These are phyloP conservation scores for Pollenia angustigena DNA, from an alignment of 2,888 invertebrate species.

Conservation along the genomic window DNA sequence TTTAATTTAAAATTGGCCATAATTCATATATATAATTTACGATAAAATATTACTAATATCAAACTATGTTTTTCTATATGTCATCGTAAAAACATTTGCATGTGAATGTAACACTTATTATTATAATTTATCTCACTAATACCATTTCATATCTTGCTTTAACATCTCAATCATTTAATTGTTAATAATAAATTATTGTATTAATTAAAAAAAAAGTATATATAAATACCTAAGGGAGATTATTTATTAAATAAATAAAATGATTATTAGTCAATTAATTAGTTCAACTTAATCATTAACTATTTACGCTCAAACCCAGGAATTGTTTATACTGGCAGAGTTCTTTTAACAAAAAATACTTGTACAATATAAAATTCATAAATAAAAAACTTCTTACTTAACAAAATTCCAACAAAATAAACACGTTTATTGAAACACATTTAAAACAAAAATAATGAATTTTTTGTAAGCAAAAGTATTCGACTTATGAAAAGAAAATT, in stretches of 20 bases:
- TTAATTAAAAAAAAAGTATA: constrained; percentile 13
- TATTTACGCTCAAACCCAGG: background rate
- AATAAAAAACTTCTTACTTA: constrained; percentile 31
- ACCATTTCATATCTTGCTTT: background rate
- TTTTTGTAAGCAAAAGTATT: background rate
- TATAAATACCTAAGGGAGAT: constrained; percentile 10
- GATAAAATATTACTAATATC: no score
- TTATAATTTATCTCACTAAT: constrained; percentile 21
- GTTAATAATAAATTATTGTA: constrained; percentile 49
- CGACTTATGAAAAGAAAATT: constrained; percentile 21
- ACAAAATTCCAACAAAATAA: constrained; percentile 2
- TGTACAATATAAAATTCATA: constrained; percentile 27
- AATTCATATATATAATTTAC: no score
- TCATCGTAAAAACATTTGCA: background rate
- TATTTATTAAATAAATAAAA: constrained; percentile 66
- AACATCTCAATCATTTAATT: constrained; percentile 49
- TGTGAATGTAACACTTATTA: constrained; percentile 17
- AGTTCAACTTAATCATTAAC: constrained; percentile 50
- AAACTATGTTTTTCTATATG: background rate
- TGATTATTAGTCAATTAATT: constrained; percentile 68
- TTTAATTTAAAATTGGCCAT: no score
- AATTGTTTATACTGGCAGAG: background rate
- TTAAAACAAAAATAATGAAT: background rate
- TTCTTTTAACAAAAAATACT: constrained; percentile 8
- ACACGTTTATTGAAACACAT: background rate